Conservation (phyloP, 2,888 invertebrate genomes). For the Merodon equestris region DNA sequence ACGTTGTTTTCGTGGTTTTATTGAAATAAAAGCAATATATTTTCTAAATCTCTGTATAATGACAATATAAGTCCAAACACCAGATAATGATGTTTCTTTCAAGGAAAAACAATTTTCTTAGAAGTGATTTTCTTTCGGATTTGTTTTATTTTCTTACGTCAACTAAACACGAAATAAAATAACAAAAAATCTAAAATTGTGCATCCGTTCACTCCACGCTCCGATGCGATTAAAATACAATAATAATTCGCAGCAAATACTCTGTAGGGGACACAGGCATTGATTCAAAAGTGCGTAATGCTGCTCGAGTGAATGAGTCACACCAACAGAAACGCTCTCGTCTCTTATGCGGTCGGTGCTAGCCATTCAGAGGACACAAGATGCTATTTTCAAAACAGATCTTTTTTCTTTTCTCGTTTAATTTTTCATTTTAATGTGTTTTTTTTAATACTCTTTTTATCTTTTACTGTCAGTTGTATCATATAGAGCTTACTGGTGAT, state of each 20-base stretch:
- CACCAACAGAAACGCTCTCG: constrained; percentile 43
- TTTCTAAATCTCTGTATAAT: too few species aligned
- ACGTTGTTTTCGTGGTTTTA: too few species aligned
- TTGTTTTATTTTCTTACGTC: too few species aligned
- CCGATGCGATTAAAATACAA: constrained; percentile 66
- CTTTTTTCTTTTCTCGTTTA: constrained; percentile 21
- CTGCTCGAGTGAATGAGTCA: constrained; percentile 48
- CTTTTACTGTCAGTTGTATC: too few species aligned
- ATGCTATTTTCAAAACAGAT: constrained; percentile 30
- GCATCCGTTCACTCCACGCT: constrained; percentile 62
- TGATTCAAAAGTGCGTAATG: constrained; percentile 52
- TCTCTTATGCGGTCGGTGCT: constrained; percentile 53
- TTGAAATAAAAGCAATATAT: too few species aligned
- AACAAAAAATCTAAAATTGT: constrained; percentile 51
- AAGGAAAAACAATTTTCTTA: too few species aligned
- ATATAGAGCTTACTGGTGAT: constrained; percentile 23
- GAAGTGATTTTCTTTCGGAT: constrained; percentile 50
- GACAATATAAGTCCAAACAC: too few species aligned
- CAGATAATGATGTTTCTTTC: too few species aligned
- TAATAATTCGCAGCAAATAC: constrained; percentile 56
- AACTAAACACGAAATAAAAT: constrained; percentile 34
- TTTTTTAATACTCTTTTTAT: too few species aligned
- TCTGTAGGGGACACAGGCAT: constrained; percentile 14
- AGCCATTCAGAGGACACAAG: constrained; percentile 64
- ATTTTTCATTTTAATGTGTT: neutral